Conservation (phyloP, 2,113 vertebrate genomes). For the Taurulus bubalis region DNA sequence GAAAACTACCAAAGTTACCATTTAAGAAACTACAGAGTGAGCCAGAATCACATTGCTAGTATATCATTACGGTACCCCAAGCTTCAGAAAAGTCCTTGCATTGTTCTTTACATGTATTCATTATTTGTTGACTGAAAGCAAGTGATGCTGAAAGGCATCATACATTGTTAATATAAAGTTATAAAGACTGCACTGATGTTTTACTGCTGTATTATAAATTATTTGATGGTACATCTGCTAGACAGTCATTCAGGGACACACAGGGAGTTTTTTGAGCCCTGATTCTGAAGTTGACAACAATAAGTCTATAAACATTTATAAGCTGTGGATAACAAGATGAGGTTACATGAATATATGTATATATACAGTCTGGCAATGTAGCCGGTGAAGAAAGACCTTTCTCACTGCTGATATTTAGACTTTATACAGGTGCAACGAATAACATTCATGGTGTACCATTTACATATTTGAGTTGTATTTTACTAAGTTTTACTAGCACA, state of each 20-base stretch:
- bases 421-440: not conserved
- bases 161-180: conserved; percentile 49
- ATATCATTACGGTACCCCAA: too few species aligned
- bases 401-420: too few species aligned
- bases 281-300: too few species aligned
- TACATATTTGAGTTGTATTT: not conserved
- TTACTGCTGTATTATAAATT: conserved; percentile 43
- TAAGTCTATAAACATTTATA: too few species aligned
- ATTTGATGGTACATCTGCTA: conserved; percentile 44
- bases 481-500: not conserved
- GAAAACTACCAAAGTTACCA: not conserved
- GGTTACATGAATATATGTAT: too few species aligned
- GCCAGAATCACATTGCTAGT: too few species aligned
- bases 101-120: conserved; percentile 16
- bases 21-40: not conserved
- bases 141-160: conserved; percentile 36
- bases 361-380: too few species aligned
- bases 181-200: conserved; percentile 32
- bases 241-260: not conserved
- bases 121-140: conserved; percentile 39
- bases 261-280: too few species aligned
- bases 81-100: not conserved
- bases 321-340: too few species aligned
- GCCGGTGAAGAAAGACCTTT: too few species aligned
- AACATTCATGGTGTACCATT: not conserved